Conservation (phyloP, 2,888 invertebrate species). For the Erebia palarica region DNA sequence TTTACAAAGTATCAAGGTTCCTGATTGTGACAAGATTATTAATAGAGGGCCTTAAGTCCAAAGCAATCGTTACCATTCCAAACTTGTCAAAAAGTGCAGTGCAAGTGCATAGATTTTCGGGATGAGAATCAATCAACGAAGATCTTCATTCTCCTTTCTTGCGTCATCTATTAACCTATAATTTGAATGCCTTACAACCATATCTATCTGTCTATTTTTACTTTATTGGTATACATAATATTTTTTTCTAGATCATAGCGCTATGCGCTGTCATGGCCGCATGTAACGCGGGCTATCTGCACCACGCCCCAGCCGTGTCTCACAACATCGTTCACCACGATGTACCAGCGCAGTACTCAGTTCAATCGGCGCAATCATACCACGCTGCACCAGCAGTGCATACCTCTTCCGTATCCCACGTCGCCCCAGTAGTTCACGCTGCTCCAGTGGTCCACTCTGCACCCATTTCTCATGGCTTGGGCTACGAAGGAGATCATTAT, state of each 20-base stretch:
- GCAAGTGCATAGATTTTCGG: background rate
- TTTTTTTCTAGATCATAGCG: conserved; percentile 57
- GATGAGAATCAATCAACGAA: background rate
- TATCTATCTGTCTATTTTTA: background rate
- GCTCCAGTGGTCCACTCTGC: conserved; percentile 50
- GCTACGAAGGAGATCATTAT: conserved; percentile 65
- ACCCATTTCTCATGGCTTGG: conserved; percentile 41
- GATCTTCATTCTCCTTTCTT: background rate
- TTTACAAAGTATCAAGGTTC: conserved; percentile 5
- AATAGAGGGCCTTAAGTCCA: background rate
- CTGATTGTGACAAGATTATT: conserved; percentile 1
- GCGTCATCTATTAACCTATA: background rate
- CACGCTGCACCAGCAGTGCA: conserved; percentile 47
- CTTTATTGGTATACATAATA: background rate
- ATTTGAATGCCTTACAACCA: background rate
- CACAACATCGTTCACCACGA: conserved; percentile 76
- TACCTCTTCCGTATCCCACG: conserved; percentile 42
- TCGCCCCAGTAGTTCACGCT: conserved; percentile 47
- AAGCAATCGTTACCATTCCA: background rate
- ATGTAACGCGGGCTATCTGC: conserved; percentile 68
- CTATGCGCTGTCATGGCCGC: conserved; percentile 65
- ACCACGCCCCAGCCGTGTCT: conserved; percentile 72
- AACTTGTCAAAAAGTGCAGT: background rate
- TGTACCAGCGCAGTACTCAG: conserved; percentile 57
- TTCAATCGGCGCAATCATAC: conserved; percentile 48